phyloP scores from a whole-genome alignment of 2,113 vertebrate species.

The Turnix velox region DNA sequence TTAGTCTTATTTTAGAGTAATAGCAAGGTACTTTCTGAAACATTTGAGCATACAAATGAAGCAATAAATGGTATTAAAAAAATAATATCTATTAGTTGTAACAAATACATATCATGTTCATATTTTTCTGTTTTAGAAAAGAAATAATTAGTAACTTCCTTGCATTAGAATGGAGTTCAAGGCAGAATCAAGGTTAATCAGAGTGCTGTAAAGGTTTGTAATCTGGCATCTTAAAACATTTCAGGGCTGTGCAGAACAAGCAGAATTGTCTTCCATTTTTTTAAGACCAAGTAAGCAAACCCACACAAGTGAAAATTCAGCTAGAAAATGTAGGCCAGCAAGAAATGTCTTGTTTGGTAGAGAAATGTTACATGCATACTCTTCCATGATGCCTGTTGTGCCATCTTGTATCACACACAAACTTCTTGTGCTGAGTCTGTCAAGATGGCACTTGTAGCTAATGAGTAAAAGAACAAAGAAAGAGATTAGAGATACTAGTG shows the following conservation, averaged over 20 bases:
- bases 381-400: background rate
- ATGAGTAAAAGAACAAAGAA: background rate
- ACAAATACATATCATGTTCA: background rate
- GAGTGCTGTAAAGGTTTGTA: background rate
- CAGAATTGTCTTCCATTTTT: background rate
- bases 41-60: background rate
- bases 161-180: accelerated
- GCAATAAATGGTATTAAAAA: background rate
- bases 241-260: background rate
- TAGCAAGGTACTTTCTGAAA: background rate
- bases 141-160: background rate
- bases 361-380: background rate
- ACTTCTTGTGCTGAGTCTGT: background rate
- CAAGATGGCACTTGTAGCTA: background rate
- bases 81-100: background rate
- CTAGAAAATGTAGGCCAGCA: background rate
- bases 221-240: background rate
- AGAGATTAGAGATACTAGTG: background rate
- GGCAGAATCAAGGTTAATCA: background rate
- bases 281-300: background rate
- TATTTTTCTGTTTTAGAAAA: background rate
- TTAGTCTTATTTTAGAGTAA: background rate
- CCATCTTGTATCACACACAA: background rate
- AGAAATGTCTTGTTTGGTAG: background rate
- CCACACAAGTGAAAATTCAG: background rate